These are phyloP conservation scores for Narcine bancroftii DNA, from an alignment of 2,113 vertebrate genomes.

Conservation along the genomic window DNA sequence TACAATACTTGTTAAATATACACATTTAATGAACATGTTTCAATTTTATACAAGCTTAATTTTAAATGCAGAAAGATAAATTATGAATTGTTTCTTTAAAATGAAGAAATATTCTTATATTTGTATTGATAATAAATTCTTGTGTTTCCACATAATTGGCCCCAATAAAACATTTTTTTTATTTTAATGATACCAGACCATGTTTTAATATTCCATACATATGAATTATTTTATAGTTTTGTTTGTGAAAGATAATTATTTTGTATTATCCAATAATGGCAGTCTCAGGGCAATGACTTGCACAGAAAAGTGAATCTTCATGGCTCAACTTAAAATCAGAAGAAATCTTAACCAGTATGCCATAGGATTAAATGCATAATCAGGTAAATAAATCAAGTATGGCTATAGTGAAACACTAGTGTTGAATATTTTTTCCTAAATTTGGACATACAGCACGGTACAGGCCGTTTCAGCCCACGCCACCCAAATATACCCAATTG, in stretches of 20 bases:
- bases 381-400: not conserved
- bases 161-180: not conserved
- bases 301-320: not conserved
- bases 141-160: not conserved
- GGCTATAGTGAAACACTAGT: not conserved
- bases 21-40: constrained; percentile 62
- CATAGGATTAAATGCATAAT: not conserved
- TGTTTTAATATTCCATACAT: not conserved
- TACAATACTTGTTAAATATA: constrained; percentile 58
- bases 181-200: not conserved
- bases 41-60: constrained; percentile 51
- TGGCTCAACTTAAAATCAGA: not conserved
- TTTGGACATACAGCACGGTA: too few relatives aligned
- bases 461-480: too few relatives aligned
- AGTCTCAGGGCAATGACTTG: not conserved
- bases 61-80: constrained; percentile 58
- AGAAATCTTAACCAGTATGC: not conserved
- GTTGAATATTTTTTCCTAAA: too few relatives aligned
- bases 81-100: constrained; percentile 39
- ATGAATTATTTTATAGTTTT: not conserved
- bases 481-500: too few relatives aligned
- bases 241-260: not conserved
- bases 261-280: not conserved
- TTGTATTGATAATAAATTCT: not conserved
- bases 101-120: constrained; percentile 48